Base-by-base conservation (phyloP, 2,113 vertebrate genomes). In the Ameiurus melas region DNA sequence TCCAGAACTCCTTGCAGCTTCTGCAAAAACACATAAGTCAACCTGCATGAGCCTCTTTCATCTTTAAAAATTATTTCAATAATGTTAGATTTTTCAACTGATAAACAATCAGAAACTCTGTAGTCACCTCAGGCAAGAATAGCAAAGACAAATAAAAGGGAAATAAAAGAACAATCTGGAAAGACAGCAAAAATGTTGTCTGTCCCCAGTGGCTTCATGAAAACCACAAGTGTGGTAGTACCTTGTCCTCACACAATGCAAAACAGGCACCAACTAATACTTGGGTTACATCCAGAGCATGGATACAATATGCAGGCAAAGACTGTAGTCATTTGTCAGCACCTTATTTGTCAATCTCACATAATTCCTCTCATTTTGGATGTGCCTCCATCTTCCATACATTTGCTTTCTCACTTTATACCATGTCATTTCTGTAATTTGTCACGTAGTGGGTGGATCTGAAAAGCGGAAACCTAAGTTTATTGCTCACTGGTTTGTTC, bases 291-390 rank as follows among this genome's bases (percentile, higher is more conserved):
- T 80, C 27, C 75, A 64, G 27, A 51, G 27, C 83, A 78, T 68
- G 36, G 75, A 86, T 58, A 53, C 47, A 79, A 66, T 70, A 70
- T 10, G 13, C 64, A 77, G 39, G 5, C 3, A 47, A 51, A n/a
- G 68, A 36, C 87, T 25, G 55, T 62, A 71, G 17, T 47, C 30
- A 60, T 89, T 47, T 89, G 83, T 85, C 62, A 1, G 9, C 77
- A 89, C 51, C 51, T 77, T 89, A 89, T 70, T 89, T 80, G 57
- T 84, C 70, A 43, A 53, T 84, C 68, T 77, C 81, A 84, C 87
- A 1, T 64, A 53, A 84, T 88, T 68, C 62, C 80, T 83, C 62
- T 70, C 53, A 25, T 30, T 53, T 75, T 77, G 58, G 73, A 68
- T 62, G 62, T 3, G 16, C 22, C n/a, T 80, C 75, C 73, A 77